phyloP scores from a whole-genome alignment of 2,888 invertebrate genomes.

The Drosophila prostipennis region DNA sequence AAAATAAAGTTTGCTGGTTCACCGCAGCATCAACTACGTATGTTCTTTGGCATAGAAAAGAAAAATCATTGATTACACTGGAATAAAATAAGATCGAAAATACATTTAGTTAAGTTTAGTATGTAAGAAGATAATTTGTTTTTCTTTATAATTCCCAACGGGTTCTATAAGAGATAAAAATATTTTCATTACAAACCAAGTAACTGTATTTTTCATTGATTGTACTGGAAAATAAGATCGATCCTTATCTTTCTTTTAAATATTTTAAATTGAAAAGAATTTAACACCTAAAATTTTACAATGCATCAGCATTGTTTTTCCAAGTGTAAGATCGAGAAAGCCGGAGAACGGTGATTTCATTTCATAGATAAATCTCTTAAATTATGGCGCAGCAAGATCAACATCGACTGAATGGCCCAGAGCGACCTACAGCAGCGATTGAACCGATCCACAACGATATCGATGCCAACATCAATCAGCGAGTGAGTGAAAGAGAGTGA shows the following conservation, averaged over 20 bases:
- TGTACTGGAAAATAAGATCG: no score
- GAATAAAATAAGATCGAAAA: not conserved
- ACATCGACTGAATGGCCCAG: conserved; percentile 63
- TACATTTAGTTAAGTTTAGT: not conserved
- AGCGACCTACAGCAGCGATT: conserved; percentile 81
- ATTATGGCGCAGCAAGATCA: conserved; percentile 75
- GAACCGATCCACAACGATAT: conserved; percentile 66
- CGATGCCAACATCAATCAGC: conserved; percentile 68
- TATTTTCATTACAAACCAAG: no score
- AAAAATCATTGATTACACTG: not conserved
- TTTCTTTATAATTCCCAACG: not conserved
- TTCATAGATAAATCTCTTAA: conserved; percentile 82
- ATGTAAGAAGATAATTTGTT: not conserved
- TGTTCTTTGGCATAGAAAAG: not conserved
- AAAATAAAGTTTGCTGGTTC: conserved; percentile 40
- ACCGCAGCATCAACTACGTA: conserved; percentile 4
- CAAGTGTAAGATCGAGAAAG: conserved; percentile 43
- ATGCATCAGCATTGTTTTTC: not conserved
- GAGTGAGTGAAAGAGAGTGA: conserved; percentile 41
- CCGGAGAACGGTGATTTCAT: conserved; percentile 74
- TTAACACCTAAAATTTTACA: not conserved
- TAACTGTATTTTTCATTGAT: no score
- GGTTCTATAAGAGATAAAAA: not conserved
- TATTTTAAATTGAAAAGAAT: no score
- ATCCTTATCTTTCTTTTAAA: no score